Evolutionary conservation across 2,888 invertebrate species (phyloP).

Genomic region (Cosmia pyralina): DNA sequence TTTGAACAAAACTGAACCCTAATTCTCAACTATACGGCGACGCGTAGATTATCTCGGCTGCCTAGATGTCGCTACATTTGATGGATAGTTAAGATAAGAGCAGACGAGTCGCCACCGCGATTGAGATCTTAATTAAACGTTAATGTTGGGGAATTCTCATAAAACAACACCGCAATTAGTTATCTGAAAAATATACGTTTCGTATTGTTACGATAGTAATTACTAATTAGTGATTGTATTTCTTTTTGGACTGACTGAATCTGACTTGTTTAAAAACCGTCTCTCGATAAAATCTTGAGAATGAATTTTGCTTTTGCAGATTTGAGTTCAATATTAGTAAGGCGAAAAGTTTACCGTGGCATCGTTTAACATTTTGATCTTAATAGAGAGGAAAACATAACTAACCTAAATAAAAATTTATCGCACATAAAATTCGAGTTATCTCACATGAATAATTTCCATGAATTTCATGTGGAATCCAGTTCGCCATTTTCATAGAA

Average conservation of each 20-base stretch:
- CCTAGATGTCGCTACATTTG: conserved; percentile 64
- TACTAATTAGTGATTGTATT: conserved; percentile 15
- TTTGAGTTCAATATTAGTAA: conserved; percentile 1
- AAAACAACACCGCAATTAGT: conserved; percentile 61
- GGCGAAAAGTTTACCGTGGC: not conserved
- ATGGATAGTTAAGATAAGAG: conserved; percentile 71
- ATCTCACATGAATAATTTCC: conserved; percentile 39
- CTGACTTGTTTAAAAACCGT: conserved; percentile 12
- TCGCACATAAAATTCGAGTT: conserved; percentile 44
- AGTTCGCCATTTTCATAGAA: conserved; percentile 47
- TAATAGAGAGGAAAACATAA: conserved; percentile 21
- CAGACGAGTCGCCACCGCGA: conserved; percentile 61
- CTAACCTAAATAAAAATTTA: conserved; percentile 37
- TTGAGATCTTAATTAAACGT: conserved; percentile 65
- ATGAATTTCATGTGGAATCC: conserved; percentile 42
- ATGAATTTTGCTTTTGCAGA: too few relatives aligned
- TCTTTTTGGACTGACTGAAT: not conserved
- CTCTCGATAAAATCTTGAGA: not conserved
- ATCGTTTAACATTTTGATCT: conserved; percentile 22
- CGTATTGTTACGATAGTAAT: conserved; percentile 21
- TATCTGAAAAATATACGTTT: conserved; percentile 38
- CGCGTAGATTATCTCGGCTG: conserved; percentile 53
- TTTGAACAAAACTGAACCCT: conserved; percentile 42
- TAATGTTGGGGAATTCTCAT: conserved; percentile 61
- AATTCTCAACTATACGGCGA: conserved; percentile 23